Evolutionary conservation across 2,888 invertebrate species (phyloP).

Genomic region (Periphyllus acericola): DNA sequence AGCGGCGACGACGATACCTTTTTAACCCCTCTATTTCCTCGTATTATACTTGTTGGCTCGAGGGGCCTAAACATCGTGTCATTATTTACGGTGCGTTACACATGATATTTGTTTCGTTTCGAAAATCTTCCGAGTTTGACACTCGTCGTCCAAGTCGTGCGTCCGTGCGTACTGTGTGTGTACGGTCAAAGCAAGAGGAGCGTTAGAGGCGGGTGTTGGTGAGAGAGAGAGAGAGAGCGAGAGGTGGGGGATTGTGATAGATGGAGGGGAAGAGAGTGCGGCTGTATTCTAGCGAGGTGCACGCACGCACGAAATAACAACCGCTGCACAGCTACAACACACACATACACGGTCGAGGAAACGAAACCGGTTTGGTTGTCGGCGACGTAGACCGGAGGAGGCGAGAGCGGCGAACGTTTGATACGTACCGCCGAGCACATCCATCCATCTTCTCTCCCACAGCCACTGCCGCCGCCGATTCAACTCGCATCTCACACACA

Average conservation of each 20-base stretch:
- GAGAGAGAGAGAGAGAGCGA: neutral
- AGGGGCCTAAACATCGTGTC: neutral
- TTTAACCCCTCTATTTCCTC: neutral
- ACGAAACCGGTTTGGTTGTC: slow-evolving; percentile 62
- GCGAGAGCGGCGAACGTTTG: slow-evolving; percentile 59
- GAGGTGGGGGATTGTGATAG: too few species aligned
- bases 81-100: slow-evolving; percentile 46
- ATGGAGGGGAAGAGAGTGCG: neutral
- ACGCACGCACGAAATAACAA: slow-evolving; percentile 10
- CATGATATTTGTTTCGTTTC: neutral
- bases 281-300: slow-evolving; percentile 1
- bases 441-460: slow-evolving; percentile 56
- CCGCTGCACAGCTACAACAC: neutral
- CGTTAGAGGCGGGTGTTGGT: neutral
- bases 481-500: slow-evolving; percentile 45
- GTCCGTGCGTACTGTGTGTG: neutral
- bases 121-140: slow-evolving; percentile 8
- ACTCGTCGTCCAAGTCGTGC: slow-evolving; percentile 11
- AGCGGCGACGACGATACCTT: neutral
- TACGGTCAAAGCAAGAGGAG: neutral
- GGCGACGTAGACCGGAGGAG: slow-evolving; percentile 60
- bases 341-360: slow-evolving; percentile 47
- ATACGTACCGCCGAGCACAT: slow-evolving; percentile 57
- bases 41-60: neutral
- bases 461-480: slow-evolving; percentile 44